Conservation (phyloP, 2,797 vertebrate genomes). For the Protonibea diacanthus region DNA sequence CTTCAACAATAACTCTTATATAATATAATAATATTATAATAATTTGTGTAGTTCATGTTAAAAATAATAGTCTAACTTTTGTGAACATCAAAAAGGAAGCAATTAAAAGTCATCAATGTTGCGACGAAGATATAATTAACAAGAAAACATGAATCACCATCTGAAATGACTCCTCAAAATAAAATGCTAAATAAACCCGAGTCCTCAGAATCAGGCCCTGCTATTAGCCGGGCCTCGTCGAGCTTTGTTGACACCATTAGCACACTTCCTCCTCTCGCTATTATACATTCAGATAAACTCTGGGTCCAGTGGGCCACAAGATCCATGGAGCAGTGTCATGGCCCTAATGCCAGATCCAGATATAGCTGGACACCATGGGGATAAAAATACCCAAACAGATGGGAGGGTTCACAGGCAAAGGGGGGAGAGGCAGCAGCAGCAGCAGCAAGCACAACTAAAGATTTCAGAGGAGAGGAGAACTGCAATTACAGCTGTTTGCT, state of each 20-base stretch:
- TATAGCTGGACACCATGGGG: slow-evolving; percentile 80
- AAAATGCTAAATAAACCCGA: slow-evolving; percentile 14
- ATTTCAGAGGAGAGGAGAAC: slow-evolving; percentile 71
- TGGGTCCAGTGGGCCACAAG: slow-evolving; percentile 53
- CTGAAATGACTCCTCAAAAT: slow-evolving; percentile 16
- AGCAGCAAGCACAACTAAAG: slow-evolving; percentile 64
- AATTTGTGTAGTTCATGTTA: background rate
- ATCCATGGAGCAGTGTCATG: slow-evolving; percentile 56
- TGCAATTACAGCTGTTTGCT: slow-evolving; percentile 80
- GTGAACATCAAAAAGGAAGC: background rate
- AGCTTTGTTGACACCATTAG: slow-evolving; percentile 56
- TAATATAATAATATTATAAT: no score
- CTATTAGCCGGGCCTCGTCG: slow-evolving; percentile 9
- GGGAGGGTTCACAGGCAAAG: slow-evolving; percentile 74
- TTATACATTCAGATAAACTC: slow-evolving; percentile 53
- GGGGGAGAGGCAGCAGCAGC: slow-evolving; percentile 29
- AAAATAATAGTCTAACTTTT: background rate
- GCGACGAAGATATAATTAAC: background rate
- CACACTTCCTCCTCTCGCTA: slow-evolving; percentile 45
- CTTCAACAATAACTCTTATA: background rate
- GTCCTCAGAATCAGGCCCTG: background rate
- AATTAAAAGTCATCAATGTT: background rate
- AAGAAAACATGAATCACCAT: slow-evolving; percentile 1
- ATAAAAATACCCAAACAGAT: slow-evolving; percentile 84
- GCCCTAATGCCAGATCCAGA: slow-evolving; percentile 78